phyloP scores from a whole-genome alignment of 2,888 invertebrate species.

The Synergus itoensis region DNA sequence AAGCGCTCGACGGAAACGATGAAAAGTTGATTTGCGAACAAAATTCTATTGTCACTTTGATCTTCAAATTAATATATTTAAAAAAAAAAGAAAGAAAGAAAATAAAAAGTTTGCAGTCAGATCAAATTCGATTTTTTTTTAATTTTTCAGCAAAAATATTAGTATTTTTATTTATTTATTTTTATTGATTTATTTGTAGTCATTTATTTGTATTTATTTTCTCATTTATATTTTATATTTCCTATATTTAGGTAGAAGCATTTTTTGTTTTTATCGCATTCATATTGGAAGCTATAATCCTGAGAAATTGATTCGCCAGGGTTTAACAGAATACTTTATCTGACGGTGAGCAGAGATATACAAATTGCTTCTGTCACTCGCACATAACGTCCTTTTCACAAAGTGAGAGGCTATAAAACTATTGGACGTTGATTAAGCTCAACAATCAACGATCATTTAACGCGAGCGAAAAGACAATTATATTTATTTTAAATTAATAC shows the following conservation, averaged over 20 bases:
- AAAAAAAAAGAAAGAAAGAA: no score
- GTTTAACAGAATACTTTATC: background rate
- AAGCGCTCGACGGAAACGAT: slow-evolving; percentile 5
- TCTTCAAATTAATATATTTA: background rate
- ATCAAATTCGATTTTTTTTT: background rate
- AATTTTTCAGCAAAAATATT: no score
- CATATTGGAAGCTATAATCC: background rate
- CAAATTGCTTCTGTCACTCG: slow-evolving; percentile 61
- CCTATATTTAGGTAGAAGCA: background rate
- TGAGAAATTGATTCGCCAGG: background rate
- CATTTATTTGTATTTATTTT: no score
- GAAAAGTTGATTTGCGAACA: slow-evolving; percentile 5
- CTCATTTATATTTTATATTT: background rate
- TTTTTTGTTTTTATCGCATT: background rate
- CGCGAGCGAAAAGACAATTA: background rate
- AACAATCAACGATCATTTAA: slow-evolving; percentile 13
- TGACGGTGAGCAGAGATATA: background rate
- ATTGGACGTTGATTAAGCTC: slow-evolving; percentile 62
- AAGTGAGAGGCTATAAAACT: slow-evolving; percentile 50
- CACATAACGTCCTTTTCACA: slow-evolving; percentile 52
- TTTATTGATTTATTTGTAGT: no score
- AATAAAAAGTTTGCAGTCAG: no score
- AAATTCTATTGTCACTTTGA: slow-evolving; percentile 9
- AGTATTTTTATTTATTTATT: no score
- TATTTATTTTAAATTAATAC: slow-evolving; percentile 29